Percentiles rank a stretch among this genome's conserved stretches.
Conservation (phyloP, 2,888 invertebrate species). For the Dascillus cervinus region DNA sequence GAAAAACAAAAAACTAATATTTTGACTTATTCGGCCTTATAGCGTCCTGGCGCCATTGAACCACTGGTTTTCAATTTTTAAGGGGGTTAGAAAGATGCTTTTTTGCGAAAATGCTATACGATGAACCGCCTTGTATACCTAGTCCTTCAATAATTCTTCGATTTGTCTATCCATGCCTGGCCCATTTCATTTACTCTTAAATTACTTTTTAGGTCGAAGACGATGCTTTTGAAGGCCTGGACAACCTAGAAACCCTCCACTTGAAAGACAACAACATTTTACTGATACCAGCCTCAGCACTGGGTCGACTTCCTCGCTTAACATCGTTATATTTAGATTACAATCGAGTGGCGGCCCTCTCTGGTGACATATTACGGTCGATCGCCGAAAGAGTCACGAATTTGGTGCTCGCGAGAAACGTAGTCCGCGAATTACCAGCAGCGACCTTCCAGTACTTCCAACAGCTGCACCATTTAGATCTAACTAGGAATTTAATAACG, state of each 20-base stretch:
- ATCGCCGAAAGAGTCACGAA: slow-evolving; percentile 61
- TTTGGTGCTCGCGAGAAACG: slow-evolving; percentile 72
- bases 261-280: slow-evolving; percentile 84
- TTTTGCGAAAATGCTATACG: too few relatives aligned
- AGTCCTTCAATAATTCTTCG: too few relatives aligned
- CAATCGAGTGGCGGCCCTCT: slow-evolving; percentile 80
- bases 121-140: too few relatives aligned
- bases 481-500: slow-evolving; percentile 72
- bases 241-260: slow-evolving; percentile 66
- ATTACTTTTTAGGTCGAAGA: slow-evolving; percentile 87
- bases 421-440: slow-evolving; percentile 76
- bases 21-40: too few relatives aligned
- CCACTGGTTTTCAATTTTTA: too few relatives aligned
- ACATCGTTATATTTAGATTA: slow-evolving; percentile 71
- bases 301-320: slow-evolving; percentile 69
- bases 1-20: too few relatives aligned
- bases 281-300: slow-evolving; percentile 73
- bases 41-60: too few relatives aligned
- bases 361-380: slow-evolving; percentile 67
- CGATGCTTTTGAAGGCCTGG: slow-evolving; percentile 77
- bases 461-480: slow-evolving; percentile 61
- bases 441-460: slow-evolving; percentile 74
- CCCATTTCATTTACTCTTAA: too few relatives aligned
- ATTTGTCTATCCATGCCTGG: too few relatives aligned
- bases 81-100: too few relatives aligned